Evolutionary conservation across 2,113 vertebrate genomes (phyloP).

Genomic region (Puma concolor): DNA sequence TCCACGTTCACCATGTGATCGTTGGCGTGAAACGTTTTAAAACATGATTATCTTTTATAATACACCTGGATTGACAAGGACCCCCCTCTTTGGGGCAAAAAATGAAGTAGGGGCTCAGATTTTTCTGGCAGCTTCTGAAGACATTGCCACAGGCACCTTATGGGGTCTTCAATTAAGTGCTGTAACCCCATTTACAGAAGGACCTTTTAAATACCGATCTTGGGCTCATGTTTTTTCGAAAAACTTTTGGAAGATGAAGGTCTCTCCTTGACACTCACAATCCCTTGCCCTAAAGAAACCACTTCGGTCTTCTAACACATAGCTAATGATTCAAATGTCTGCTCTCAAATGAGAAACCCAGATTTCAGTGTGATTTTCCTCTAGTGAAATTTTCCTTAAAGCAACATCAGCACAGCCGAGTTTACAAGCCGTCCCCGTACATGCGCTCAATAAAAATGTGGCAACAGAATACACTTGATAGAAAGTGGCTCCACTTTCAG

Average conservation of each 20-base stretch:
- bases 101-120: not conserved
- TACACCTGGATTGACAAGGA: not conserved
- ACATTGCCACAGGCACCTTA: conserved; percentile 37
- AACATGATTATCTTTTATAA: conserved; percentile 40
- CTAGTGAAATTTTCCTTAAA: conserved; percentile 17
- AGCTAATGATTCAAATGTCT: conserved; percentile 57
- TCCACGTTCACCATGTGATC: not conserved
- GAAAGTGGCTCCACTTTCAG: conserved; percentile 67
- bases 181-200: conserved; percentile 67
- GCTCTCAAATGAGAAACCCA: conserved; percentile 20
- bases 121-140: conserved; percentile 50
- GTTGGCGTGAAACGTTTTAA: conserved; percentile 1
- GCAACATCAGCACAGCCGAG: not conserved
- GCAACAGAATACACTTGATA: conserved; percentile 66
- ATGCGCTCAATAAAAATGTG: conserved; percentile 58
- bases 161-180: conserved; percentile 62
- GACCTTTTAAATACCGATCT: conserved; percentile 36
- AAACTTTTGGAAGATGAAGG: conserved; percentile 29
- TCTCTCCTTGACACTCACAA: conserved; percentile 48
- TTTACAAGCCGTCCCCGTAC: not conserved
- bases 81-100: not conserved
- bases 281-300: conserved; percentile 31
- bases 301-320: conserved; percentile 24
- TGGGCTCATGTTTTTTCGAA: conserved; percentile 5
- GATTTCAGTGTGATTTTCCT: conserved; percentile 34